Evolutionary conservation across 1,140 invertebrate genomes (phyloP).

Genomic region (Lutraria rhynchaena): DNA sequence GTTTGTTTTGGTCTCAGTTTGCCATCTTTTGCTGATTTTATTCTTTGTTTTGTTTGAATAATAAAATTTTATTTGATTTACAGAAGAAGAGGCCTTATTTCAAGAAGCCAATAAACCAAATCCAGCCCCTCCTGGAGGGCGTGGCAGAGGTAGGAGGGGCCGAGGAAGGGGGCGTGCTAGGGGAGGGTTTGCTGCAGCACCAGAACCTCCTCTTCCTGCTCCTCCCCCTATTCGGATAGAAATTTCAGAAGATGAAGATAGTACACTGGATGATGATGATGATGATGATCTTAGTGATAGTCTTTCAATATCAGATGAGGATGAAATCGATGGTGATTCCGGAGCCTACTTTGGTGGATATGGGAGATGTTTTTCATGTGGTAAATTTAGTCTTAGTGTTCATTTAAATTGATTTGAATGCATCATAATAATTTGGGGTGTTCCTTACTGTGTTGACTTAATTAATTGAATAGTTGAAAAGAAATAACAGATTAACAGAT

Average conservation of each 20-base stretch:
- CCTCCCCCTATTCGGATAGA: neutral
- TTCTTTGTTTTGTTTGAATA: neutral
- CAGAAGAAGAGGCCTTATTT: conserved; percentile 51
- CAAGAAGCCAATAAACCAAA: conserved; percentile 43
- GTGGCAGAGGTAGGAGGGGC: conserved; percentile 11
- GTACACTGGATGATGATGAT: conserved; percentile 4
- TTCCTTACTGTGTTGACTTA: neutral
- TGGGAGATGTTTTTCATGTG: conserved; percentile 46
- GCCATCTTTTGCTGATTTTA: neutral
- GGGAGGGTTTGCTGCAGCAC: neutral
- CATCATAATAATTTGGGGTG: neutral
- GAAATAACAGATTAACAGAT: too few relatives aligned
- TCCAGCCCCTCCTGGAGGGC: neutral
- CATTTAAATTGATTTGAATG: neutral
- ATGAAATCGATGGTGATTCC: conserved; percentile 18
- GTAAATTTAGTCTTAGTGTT: conserved; percentile 8
- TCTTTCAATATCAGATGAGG: neutral
- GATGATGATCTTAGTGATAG: neutral
- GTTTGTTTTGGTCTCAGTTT: neutral
- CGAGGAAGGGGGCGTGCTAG: conserved; percentile 8
- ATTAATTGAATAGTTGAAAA: too few relatives aligned
- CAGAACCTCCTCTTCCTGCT: neutral
- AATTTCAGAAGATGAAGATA: neutral
- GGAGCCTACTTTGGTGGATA: conserved; percentile 49
- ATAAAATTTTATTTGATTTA: neutral